Percentiles rank a stretch among this genome's conserved stretches.
Evolutionary conservation across 1,140 invertebrate species (phyloP).

Genomic region (Dendroctonus valens): DNA sequence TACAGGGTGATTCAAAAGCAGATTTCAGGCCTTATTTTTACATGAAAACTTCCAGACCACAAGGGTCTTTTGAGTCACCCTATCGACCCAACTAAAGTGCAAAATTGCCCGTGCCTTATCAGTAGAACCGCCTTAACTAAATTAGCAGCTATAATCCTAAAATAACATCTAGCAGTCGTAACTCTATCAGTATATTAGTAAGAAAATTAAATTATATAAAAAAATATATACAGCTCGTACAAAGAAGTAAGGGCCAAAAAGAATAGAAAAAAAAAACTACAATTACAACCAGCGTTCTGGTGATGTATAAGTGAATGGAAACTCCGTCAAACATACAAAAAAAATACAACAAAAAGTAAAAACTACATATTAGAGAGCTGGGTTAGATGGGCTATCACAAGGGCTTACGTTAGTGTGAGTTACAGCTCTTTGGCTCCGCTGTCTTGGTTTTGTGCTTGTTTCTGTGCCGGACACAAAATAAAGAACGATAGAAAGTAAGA

Average conservation of each 20-base stretch:
- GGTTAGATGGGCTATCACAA: constrained; percentile 49
- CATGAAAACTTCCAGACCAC: no score
- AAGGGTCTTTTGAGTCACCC: no score
- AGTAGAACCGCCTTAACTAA: background rate
- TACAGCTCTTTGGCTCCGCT: constrained; percentile 51
- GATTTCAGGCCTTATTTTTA: no score
- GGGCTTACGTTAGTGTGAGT: constrained; percentile 49
- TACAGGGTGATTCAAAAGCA: background rate
- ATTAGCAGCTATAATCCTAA: constrained; percentile 15
- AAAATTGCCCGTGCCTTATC: no score
- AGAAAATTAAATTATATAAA: constrained; percentile 12
- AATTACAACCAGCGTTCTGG: constrained; percentile 1
- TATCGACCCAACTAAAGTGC: no score
- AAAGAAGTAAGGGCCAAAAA: background rate
- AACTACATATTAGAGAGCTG: constrained; percentile 47
- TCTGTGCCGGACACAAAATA: constrained; percentile 46
- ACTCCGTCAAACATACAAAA: constrained; percentile 15
- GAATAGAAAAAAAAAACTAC: no score
- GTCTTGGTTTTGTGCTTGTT: constrained; percentile 40
- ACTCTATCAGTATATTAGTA: constrained; percentile 6
- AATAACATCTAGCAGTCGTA: constrained; percentile 16
- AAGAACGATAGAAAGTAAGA: constrained; percentile 37
- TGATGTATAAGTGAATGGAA: constrained; percentile 44
- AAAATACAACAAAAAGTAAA: constrained; percentile 31
- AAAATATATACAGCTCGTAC: constrained; percentile 6